Conservation (phyloP, 2,113 vertebrate species). For the Megatriorchis doriae region DNA sequence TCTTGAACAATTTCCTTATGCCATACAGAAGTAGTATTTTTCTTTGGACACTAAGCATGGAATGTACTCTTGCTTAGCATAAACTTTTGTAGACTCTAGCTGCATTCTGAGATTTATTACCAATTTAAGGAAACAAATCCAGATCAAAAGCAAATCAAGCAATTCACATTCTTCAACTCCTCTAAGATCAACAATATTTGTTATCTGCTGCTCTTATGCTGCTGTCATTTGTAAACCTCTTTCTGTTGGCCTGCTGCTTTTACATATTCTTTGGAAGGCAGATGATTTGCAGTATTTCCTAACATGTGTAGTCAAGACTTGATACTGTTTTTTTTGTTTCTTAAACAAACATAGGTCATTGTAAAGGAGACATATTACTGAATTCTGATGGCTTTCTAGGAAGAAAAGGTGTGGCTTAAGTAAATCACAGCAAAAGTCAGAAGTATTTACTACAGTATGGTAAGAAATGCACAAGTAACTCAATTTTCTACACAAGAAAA, state of each 20-base stretch:
- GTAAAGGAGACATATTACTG: not conserved
- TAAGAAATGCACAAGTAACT: not conserved
- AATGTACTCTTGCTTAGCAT: not conserved
- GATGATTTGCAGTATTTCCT: not conserved
- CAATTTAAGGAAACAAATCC: not conserved
- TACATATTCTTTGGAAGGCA: not conserved
- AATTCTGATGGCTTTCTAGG: not conserved
- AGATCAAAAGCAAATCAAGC: not conserved
- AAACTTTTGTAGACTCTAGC: not conserved
- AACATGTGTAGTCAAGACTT: not conserved
- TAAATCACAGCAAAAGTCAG: not conserved
- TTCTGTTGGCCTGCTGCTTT: not conserved
- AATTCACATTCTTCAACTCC: not conserved
- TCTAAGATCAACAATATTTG: not conserved
- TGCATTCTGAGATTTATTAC: not conserved
- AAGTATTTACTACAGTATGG: not conserved
- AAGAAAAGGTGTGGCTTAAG: not conserved
- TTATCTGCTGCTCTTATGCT: not conserved
- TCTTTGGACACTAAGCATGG: not conserved
- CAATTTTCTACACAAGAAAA: not conserved
- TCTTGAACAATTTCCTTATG: not conserved
- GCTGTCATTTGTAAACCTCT: not conserved
- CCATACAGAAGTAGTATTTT: not conserved
- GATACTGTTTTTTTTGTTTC: not conserved
- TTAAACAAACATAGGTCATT: not conserved